These are phyloP conservation scores for Cetoscarus ocellatus DNA, from an alignment of 2,797 vertebrate species.

Conservation along the genomic window DNA sequence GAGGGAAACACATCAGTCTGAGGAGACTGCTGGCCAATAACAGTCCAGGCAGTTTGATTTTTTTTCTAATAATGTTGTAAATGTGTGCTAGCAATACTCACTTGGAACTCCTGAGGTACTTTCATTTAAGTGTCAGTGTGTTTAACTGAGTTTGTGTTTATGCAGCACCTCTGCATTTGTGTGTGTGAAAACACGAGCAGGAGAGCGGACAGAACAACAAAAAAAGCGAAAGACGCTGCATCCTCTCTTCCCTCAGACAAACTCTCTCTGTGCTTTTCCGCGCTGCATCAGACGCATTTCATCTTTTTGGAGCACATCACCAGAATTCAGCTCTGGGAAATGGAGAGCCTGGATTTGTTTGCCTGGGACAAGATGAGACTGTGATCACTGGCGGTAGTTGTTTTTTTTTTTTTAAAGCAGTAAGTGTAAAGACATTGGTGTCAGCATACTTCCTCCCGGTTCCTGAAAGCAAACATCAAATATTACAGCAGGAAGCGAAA, in stretches of 20 bases:
- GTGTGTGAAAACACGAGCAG: constrained; percentile 27
- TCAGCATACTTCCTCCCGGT: constrained; percentile 67
- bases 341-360: constrained; percentile 74
- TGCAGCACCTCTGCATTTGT: constrained; percentile 46
- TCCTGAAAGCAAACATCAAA: constrained; percentile 73
- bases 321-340: constrained; percentile 74
- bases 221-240: constrained; percentile 42
- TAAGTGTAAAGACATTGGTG: constrained; percentile 65
- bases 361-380: constrained; percentile 72
- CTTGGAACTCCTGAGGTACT: constrained; percentile 55
- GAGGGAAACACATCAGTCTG: constrained; percentile 58
- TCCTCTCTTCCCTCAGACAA: constrained; percentile 66
- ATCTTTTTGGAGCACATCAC: constrained; percentile 74
- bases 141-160: constrained; percentile 36
- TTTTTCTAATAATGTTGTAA: constrained; percentile 63
- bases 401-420: constrained; percentile 52
- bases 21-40: constrained; percentile 72
- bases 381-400: constrained; percentile 72
- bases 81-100: constrained; percentile 63
- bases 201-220: constrained; percentile 47
- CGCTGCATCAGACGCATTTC: constrained; percentile 71
- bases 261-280: constrained; percentile 58
- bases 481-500: constrained; percentile 49
- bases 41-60: constrained; percentile 43
- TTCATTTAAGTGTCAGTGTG: constrained; percentile 3